These are phyloP conservation scores for Aethes cnicana DNA, from an alignment of 2,888 invertebrate species.

Conservation along the genomic window DNA sequence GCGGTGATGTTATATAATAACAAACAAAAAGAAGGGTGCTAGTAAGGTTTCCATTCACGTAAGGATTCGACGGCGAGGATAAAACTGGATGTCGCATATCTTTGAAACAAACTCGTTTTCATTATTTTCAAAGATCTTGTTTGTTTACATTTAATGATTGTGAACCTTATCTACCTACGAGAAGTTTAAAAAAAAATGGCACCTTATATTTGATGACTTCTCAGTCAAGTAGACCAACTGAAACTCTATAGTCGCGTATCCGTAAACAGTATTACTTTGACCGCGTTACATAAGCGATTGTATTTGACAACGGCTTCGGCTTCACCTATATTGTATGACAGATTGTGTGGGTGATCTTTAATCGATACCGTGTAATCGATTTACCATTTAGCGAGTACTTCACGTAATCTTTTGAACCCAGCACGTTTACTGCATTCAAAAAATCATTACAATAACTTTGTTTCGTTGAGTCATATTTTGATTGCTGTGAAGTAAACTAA, in stretches of 20 bases:
- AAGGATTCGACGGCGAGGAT: no score
- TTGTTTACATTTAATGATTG: no score
- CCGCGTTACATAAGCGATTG: constrained; percentile 17
- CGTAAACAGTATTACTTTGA: background rate
- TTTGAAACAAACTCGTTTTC: no score
- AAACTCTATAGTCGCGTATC: no score
- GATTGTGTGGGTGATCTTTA: constrained; percentile 38
- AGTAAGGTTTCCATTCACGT: no score
- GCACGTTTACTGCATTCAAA: background rate
- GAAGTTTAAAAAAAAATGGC: no score
- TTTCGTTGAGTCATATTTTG: constrained; percentile 58
- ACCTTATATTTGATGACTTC: no score
- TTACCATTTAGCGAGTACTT: constrained; percentile 39
- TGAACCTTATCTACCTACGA: no score
- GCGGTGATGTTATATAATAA: background rate
- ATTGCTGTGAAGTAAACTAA: constrained; percentile 32
- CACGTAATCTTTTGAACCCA: background rate
- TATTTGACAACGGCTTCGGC: constrained; percentile 23
- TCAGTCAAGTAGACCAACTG: no score
- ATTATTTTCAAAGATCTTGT: no score
- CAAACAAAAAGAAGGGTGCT: background rate
- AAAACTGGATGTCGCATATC: no score
- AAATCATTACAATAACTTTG: constrained; percentile 46
- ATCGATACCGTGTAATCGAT: constrained; percentile 76
- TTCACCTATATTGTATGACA: constrained; percentile 31